These are phyloP conservation scores for Mesitornis unicolor DNA, from an alignment of 2,113 vertebrate species.

Conservation along the genomic window DNA sequence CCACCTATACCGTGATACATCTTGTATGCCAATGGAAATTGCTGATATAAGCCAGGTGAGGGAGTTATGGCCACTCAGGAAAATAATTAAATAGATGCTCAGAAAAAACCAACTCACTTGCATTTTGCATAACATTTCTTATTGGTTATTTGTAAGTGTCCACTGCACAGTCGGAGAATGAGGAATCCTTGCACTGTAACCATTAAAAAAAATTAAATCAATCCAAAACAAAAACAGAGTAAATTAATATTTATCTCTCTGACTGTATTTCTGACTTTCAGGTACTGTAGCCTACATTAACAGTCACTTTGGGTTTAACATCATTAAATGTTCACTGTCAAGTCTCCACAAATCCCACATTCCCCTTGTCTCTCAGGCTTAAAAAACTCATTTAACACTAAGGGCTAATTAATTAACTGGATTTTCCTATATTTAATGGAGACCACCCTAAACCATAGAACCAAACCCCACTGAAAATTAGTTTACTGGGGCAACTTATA, in stretches of 20 bases:
- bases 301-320: conserved; percentile 52
- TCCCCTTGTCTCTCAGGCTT: conserved; percentile 67
- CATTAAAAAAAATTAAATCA: background rate
- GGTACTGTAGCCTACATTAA: background rate
- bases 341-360: conserved; percentile 59
- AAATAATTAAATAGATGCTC: background rate
- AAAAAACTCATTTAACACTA: conserved; percentile 70
- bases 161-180: background rate
- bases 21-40: background rate
- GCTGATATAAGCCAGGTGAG: background rate
- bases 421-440: conserved; percentile 71
- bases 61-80: background rate
- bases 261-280: conserved; percentile 7
- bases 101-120: background rate
- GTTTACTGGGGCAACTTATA: conserved; percentile 13
- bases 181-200: background rate
- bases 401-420: conserved; percentile 71
- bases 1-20: background rate
- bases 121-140: background rate
- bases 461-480: conserved; percentile 63
- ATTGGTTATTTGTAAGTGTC: background rate
- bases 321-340: conserved; percentile 60
- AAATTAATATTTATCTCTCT: conserved; percentile 15
- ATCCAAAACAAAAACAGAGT: too few species aligned
- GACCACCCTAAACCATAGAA: conserved; percentile 41